A percentile compares a stretch with the other conserved stretches of the same genome.
Evolutionary conservation across 2,888 invertebrate species (phyloP).

Genomic region (Theodoxus fluviatilis): DNA sequence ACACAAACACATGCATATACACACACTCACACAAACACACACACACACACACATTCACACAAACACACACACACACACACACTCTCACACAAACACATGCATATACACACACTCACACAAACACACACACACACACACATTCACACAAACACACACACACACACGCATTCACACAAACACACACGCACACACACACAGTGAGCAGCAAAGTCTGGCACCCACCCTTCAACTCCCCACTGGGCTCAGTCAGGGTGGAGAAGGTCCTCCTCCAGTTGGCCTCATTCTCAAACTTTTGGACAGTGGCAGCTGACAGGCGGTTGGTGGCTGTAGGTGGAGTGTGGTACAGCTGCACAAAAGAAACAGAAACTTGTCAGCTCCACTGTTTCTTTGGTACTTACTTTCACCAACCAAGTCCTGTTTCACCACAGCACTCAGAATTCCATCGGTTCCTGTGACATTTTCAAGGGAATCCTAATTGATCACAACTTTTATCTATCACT

Average conservation of each 20-base stretch:
- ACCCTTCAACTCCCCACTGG: too few relatives aligned
- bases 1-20: slow-evolving; percentile 2
- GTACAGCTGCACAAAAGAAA: neutral
- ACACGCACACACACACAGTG: neutral
- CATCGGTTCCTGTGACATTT: too few relatives aligned
- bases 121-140: slow-evolving; percentile 15
- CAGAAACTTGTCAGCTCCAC: too few relatives aligned
- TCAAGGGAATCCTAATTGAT: too few relatives aligned
- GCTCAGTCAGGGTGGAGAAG: too few relatives aligned
- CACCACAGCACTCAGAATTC: too few relatives aligned
- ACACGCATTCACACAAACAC: slow-evolving; percentile 7
- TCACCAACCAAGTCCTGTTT: neutral
- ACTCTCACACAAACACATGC: neutral
- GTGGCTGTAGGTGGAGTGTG: neutral
- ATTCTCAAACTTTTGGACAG: too few relatives aligned
- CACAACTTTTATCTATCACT: too few relatives aligned
- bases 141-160: slow-evolving; percentile 14
- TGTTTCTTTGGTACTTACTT: neutral
- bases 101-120: slow-evolving; percentile 4
- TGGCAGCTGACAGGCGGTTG: too few relatives aligned
- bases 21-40: slow-evolving; percentile 7
- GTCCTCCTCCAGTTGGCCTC: too few relatives aligned
- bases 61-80: neutral
- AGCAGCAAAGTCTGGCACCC: too few relatives aligned
- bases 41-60: slow-evolving; percentile 13